Conservation (phyloP, 2,113 vertebrate genomes). For the Chiloscyllium plagiosum region DNA sequence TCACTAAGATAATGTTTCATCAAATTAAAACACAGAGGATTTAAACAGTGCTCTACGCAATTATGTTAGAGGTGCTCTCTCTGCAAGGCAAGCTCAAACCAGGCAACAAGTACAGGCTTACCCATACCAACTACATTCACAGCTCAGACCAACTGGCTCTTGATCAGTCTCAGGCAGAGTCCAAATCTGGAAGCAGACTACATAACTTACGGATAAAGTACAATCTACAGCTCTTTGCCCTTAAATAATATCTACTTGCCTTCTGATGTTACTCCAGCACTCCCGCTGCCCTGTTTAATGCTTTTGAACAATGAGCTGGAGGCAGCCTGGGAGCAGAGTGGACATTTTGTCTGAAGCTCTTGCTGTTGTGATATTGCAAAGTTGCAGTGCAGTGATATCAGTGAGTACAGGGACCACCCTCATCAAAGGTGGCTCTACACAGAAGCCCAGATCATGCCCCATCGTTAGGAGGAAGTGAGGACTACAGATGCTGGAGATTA, state of each 20-base stretch:
- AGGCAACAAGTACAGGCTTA: background rate
- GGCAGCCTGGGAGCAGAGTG: background rate
- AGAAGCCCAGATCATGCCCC: background rate
- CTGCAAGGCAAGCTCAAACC: background rate
- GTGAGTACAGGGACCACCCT: background rate
- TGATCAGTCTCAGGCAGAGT: background rate
- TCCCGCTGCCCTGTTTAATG: background rate
- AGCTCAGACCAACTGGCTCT: constrained; percentile 27
- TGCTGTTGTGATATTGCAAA: background rate
- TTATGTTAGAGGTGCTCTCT: background rate
- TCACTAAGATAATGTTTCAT: background rate
- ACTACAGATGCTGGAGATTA: too few relatives aligned
- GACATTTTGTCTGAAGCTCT: background rate
- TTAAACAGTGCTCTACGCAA: background rate
- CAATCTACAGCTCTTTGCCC: background rate
- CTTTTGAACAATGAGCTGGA: background rate
- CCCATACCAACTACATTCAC: constrained; percentile 5
- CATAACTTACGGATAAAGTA: constrained; percentile 21
- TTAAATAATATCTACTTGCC: background rate
- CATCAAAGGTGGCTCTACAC: background rate
- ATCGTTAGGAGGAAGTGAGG: too few relatives aligned
- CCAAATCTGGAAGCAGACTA: constrained; percentile 28
- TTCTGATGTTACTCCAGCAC: background rate
- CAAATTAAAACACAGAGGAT: background rate
- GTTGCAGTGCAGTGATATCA: background rate